Conservation (phyloP, 2,113 vertebrate species). For the Zapus hudsonius region DNA sequence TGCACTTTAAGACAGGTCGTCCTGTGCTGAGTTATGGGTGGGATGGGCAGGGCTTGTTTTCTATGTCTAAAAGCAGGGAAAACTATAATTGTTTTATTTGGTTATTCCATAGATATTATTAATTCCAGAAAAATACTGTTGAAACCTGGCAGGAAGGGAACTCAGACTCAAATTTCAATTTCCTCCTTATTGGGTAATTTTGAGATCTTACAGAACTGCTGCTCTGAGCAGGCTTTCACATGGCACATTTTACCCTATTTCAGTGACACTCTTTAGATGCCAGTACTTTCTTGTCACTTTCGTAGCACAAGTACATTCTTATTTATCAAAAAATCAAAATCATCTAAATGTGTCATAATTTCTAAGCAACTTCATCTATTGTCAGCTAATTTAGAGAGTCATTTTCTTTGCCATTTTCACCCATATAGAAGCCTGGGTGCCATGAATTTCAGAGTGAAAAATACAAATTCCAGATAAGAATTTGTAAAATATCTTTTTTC, state of each 20-base stretch:
- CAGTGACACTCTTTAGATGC: neutral
- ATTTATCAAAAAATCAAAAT: slow-evolving; percentile 15
- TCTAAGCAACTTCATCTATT: neutral
- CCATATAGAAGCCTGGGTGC: slow-evolving; percentile 1
- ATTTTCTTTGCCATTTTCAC: neutral
- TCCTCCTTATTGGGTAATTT: slow-evolving; percentile 39
- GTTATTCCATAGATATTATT: slow-evolving; percentile 23
- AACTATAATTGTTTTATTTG: slow-evolving; percentile 1
- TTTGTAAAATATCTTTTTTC: slow-evolving; percentile 52
- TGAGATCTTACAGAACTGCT: slow-evolving; percentile 51
- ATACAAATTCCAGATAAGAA: slow-evolving; percentile 49
- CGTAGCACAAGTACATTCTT: slow-evolving; percentile 50
- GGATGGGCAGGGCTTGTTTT: slow-evolving; percentile 10
- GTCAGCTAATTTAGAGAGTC: rapidly evolving
- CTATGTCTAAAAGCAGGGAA: slow-evolving; percentile 42
- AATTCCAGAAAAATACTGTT: slow-evolving; percentile 56
- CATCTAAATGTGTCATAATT: slow-evolving; percentile 35
- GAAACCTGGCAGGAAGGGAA: slow-evolving; percentile 64
- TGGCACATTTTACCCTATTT: slow-evolving; percentile 9
- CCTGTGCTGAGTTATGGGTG: slow-evolving; percentile 32
- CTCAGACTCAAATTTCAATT: slow-evolving; percentile 65
- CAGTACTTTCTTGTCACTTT: neutral
- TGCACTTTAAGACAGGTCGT: slow-evolving; percentile 31
- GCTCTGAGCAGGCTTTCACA: neutral
- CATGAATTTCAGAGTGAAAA: neutral